Percentiles rank a stretch among this genome's conserved stretches.
Evolutionary conservation across 1,140 invertebrate species (phyloP).

Genomic region (Drosophila parabipectinata): DNA sequence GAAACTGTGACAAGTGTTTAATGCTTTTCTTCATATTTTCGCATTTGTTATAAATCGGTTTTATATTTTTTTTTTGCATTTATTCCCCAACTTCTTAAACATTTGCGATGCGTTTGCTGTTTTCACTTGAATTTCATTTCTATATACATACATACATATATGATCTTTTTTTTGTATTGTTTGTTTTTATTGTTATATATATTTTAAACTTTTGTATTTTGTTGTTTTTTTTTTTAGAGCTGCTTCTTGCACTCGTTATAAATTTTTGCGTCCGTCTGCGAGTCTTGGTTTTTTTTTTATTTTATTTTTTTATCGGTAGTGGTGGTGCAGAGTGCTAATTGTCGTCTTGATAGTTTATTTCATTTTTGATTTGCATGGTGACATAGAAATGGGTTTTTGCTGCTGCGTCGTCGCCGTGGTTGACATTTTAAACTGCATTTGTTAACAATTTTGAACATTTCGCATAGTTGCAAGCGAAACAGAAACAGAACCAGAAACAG

Average conservation of each 20-base stretch:
- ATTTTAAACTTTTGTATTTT: not conserved
- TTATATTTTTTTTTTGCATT: slow-evolving; percentile 6
- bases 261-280: slow-evolving; percentile 38
- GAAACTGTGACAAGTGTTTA: slow-evolving; percentile 64
- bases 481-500: slow-evolving; percentile 17
- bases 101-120: slow-evolving; percentile 75
- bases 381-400: slow-evolving; percentile 66
- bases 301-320: not conserved
- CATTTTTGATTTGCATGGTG: slow-evolving; percentile 50
- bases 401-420: slow-evolving; percentile 68
- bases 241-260: slow-evolving; percentile 51
- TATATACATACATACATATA: not conserved
- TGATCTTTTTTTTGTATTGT: no score
- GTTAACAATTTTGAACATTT: slow-evolving; percentile 78
- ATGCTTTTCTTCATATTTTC: slow-evolving; percentile 38
- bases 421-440: slow-evolving; percentile 80
- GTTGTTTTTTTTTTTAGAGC: slow-evolving; percentile 18
- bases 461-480: slow-evolving; percentile 50
- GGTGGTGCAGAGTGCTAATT: slow-evolving; percentile 36
- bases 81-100: not conserved
- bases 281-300: not conserved
- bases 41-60: slow-evolving; percentile 37
- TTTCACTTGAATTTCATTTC: slow-evolving; percentile 49
- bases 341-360: slow-evolving; percentile 52
- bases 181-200: no score